phyloP scores from a whole-genome alignment of 1,140 invertebrate genomes.

The Sinonovacula constricta region DNA sequence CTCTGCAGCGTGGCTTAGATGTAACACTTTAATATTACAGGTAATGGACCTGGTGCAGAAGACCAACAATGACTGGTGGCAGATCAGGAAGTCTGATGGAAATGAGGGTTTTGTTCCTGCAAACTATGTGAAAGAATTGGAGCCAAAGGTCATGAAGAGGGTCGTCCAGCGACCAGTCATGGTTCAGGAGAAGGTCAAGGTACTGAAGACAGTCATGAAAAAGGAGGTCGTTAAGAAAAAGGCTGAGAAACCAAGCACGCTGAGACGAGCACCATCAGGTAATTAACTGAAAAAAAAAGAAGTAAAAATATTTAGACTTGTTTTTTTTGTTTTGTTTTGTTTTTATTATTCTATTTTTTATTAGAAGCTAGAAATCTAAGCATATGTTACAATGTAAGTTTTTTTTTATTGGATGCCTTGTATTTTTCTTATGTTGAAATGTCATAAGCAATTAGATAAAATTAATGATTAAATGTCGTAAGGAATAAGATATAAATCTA shows the following conservation, averaged over 20 bases:
- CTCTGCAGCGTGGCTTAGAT: too few species aligned
- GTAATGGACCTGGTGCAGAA: conserved; percentile 95
- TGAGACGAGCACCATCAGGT: conserved; percentile 76
- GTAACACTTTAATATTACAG: conserved; percentile 78
- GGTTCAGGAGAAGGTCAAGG: conserved; percentile 88
- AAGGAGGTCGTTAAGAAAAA: conserved; percentile 79
- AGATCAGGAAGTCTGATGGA: conserved; percentile 93
- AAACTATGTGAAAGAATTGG: conserved; percentile 96
- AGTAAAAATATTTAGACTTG: too few species aligned
- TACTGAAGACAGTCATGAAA: conserved; percentile 93
- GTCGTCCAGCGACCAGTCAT: conserved; percentile 91
- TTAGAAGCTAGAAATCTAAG: too few species aligned
- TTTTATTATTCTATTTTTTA: too few species aligned
- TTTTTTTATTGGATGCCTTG: too few species aligned
- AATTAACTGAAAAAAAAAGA: too few species aligned
- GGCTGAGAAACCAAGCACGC: conserved; percentile 61
- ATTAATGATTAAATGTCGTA: too few species aligned
- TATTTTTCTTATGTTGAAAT: too few species aligned
- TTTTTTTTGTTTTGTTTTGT: too few species aligned
- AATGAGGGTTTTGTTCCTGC: conserved; percentile 98
- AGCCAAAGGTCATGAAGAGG: conserved; percentile 90
- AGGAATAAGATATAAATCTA: too few species aligned
- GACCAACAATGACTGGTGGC: conserved; percentile 99
- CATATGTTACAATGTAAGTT: too few species aligned
- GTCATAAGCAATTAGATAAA: too few species aligned